Evolutionary conservation across 2,797 vertebrate genomes (phyloP).

Genomic region (Helarctos malayanus): DNA sequence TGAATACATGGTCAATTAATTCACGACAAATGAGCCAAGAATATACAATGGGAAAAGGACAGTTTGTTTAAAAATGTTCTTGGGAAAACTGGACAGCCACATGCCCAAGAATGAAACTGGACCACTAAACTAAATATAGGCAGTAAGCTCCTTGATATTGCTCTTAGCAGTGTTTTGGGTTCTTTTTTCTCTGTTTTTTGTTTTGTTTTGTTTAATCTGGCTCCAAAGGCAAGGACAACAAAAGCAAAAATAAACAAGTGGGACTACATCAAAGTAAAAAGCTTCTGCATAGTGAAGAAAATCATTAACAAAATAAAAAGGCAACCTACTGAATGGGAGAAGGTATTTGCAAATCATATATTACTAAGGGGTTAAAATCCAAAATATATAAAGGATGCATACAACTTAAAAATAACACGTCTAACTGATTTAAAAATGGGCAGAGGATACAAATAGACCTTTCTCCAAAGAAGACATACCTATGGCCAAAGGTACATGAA

Average conservation of each 20-base stretch:
- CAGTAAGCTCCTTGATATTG: background rate
- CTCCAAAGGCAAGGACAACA: background rate
- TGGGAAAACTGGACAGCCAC: background rate
- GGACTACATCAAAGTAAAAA: background rate
- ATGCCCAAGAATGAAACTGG: background rate
- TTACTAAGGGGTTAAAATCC: background rate
- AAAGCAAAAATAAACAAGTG: background rate
- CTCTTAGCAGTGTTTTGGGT: background rate
- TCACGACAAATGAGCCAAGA: background rate
- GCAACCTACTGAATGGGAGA: background rate
- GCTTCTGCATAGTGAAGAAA: background rate
- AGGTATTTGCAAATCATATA: background rate
- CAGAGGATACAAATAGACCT: background rate
- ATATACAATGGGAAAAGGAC: background rate
- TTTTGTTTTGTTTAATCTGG: background rate
- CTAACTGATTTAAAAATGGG: background rate
- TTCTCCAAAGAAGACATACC: background rate
- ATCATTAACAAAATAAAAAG: background rate
- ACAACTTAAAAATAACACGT: background rate
- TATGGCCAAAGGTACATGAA: background rate
- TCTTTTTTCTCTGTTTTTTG: background rate
- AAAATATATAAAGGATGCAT: background rate
- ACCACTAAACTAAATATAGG: background rate
- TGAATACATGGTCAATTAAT: background rate
- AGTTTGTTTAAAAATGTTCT: background rate